These are phyloP conservation scores for Sander lucioperca DNA, from an alignment of 2,113 vertebrate genomes.

Conservation along the genomic window DNA sequence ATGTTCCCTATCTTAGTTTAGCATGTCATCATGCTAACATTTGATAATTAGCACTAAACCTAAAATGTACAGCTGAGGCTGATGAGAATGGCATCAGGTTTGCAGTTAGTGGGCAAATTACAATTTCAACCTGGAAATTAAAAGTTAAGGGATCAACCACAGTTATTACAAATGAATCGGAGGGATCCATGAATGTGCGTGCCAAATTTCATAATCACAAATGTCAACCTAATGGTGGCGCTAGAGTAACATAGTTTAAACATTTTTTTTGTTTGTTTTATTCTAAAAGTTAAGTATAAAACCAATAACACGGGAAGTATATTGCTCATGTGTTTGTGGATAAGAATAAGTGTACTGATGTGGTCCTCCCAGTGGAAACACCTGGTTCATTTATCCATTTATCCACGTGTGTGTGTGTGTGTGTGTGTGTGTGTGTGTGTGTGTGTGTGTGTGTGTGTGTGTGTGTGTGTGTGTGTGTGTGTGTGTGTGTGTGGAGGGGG, in stretches of 20 bases:
- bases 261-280: not conserved
- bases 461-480: too few species aligned
- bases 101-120: not conserved
- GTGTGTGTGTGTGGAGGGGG: not conserved
- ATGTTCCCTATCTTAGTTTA: not conserved
- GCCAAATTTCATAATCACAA: not conserved
- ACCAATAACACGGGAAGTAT: not conserved
- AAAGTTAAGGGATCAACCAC: not conserved
- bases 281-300: slow-evolving; percentile 1
- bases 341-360: not conserved
- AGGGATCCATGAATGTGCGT: not conserved
- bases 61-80: not conserved
- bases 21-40: not conserved
- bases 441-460: not conserved
- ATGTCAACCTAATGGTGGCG: not conserved
- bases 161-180: not conserved
- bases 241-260: not conserved
- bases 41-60: not conserved
- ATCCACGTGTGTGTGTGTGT: too few species aligned
- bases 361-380: not conserved
- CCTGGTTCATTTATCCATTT: not conserved
- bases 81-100: not conserved
- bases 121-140: too few species aligned
- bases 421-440: not conserved
- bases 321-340: not conserved